Evolutionary conservation across 1,140 invertebrate genomes (phyloP).

Genomic region (Procambarus virginalis): DNA sequence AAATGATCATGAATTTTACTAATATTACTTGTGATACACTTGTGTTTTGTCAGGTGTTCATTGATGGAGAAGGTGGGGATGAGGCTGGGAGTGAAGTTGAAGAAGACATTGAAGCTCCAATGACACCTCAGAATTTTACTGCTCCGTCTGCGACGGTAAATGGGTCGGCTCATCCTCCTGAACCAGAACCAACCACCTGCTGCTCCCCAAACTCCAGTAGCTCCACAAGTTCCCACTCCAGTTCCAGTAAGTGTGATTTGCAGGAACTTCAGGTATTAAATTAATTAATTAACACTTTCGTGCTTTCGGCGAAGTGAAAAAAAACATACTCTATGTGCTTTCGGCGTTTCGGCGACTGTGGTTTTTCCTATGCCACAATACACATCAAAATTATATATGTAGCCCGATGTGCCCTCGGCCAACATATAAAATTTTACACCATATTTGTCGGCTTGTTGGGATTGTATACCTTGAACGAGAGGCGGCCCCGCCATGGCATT

Average conservation of each 20-base stretch:
- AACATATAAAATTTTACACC: too few species aligned
- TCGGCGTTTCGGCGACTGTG: too few species aligned
- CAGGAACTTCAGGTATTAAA: too few species aligned
- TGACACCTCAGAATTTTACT: conserved; percentile 70
- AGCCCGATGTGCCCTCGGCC: too few species aligned
- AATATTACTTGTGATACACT: background rate
- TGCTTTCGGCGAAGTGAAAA: too few species aligned
- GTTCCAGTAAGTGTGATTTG: conserved; percentile 35
- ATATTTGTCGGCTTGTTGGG: too few species aligned
- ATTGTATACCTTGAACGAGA: too few species aligned
- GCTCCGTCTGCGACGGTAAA: conserved; percentile 56
- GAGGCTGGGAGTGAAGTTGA: conserved; percentile 55
- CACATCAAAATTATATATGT: too few species aligned
- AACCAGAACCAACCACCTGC: conserved; percentile 57
- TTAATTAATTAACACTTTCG: too few species aligned
- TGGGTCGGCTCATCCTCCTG: conserved; percentile 53
- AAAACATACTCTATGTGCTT: too few species aligned
- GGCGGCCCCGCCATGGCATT: too few species aligned
- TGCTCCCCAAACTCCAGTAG: conserved; percentile 56
- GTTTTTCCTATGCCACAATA: too few species aligned
- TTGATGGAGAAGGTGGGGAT: conserved; percentile 45
- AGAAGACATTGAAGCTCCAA: conserved; percentile 42
- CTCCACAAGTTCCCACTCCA: conserved; percentile 57
- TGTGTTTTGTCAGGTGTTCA: conserved; percentile 41
- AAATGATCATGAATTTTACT: background rate